Evolutionary conservation across 1,140 invertebrate genomes (phyloP).

Genomic region (Hyphantria cunea): DNA sequence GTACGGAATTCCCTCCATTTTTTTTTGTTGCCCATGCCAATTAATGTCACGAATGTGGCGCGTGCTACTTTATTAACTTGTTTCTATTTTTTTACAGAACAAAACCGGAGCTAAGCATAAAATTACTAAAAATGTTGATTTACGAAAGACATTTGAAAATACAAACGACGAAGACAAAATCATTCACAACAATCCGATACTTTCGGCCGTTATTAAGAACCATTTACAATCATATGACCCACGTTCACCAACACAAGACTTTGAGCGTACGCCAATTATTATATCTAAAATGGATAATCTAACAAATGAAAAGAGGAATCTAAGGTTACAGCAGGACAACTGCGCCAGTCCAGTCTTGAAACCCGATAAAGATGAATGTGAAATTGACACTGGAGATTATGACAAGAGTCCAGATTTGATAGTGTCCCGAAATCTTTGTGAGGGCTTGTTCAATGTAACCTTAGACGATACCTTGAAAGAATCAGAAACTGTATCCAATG

Average conservation of each 20-base stretch:
- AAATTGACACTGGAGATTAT: slow-evolving; percentile 45
- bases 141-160: slow-evolving; percentile 71
- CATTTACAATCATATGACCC: slow-evolving; percentile 75
- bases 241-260: slow-evolving; percentile 70
- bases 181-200: slow-evolving; percentile 73
- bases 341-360: slow-evolving; percentile 59
- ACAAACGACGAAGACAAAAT: slow-evolving; percentile 61
- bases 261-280: slow-evolving; percentile 73
- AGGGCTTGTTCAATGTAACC: slow-evolving; percentile 63
- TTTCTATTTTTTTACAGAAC: slow-evolving; percentile 47
- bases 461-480: slow-evolving; percentile 65
- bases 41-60: too few species aligned
- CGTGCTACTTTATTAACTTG: not conserved
- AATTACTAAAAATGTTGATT: slow-evolving; percentile 74
- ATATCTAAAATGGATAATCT: slow-evolving; percentile 48
- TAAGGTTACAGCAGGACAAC: slow-evolving; percentile 41
- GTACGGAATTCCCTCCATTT: slow-evolving; percentile 10
- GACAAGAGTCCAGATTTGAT: slow-evolving; percentile 54
- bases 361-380: slow-evolving; percentile 45
- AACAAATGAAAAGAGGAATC: slow-evolving; percentile 39
- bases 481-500: slow-evolving; percentile 64
- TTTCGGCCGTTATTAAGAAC: slow-evolving; percentile 75
- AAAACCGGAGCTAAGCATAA: slow-evolving; percentile 68
- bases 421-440: slow-evolving; percentile 67
- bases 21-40: not conserved